These are phyloP conservation scores for Agrotis ipsilon DNA, from an alignment of 2,888 invertebrate genomes.

Conservation along the genomic window DNA sequence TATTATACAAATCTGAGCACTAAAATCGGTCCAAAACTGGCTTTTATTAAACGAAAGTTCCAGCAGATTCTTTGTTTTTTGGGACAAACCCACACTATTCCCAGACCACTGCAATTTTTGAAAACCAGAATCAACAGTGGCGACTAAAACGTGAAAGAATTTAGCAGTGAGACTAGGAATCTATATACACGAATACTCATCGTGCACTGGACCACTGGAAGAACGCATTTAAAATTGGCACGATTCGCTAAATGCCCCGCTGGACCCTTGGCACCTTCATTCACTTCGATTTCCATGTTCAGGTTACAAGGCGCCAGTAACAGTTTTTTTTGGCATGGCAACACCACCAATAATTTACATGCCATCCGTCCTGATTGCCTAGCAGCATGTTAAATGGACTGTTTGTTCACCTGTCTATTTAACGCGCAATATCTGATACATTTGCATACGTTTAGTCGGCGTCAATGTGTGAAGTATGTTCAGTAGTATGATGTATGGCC, in stretches of 20 bases:
- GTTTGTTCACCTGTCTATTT: slow-evolving; percentile 33
- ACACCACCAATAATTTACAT: slow-evolving; percentile 14
- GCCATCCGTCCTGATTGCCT: slow-evolving; percentile 28
- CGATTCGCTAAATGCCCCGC: not conserved
- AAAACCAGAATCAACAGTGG: too few species aligned
- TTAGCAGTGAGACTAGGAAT: too few species aligned
- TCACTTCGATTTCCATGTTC: not conserved
- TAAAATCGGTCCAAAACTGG: not conserved
- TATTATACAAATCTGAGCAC: not conserved
- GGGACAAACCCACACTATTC: too few species aligned
- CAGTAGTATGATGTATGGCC: slow-evolving; percentile 1
- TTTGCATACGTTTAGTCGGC: slow-evolving; percentile 25
- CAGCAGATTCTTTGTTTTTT: too few species aligned
- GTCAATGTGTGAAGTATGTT: slow-evolving; percentile 10
- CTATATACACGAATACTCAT: not conserved
- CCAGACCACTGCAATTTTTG: too few species aligned
- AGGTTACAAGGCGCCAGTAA: not conserved
- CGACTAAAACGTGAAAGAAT: too few species aligned
- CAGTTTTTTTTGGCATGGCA: not conserved
- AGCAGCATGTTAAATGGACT: slow-evolving; percentile 40
- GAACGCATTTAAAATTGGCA: not conserved
- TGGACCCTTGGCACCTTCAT: too few species aligned
- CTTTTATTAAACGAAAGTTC: not conserved
- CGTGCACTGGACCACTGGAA: not conserved
- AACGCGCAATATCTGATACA: slow-evolving; percentile 26